Percentiles rank a stretch among this genome's conserved stretches.
Conservation (phyloP, 2,797 vertebrate species). For the Psittacula echo region DNA sequence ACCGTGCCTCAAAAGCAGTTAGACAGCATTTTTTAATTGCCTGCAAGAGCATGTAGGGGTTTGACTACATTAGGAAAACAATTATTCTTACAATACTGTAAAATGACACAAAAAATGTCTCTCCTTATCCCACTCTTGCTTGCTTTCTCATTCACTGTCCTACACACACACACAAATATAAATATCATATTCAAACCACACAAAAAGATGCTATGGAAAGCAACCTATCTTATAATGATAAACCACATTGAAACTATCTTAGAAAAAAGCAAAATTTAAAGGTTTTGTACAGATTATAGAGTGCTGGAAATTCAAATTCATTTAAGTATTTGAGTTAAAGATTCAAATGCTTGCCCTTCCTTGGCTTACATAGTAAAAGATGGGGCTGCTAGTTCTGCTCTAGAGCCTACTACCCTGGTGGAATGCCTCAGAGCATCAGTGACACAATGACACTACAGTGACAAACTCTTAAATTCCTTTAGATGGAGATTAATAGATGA, state of each 20-base stretch:
- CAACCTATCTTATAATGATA: not conserved
- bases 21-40: slow-evolving; percentile 16
- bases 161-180: not conserved
- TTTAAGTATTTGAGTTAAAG: not conserved
- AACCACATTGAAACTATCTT: not conserved
- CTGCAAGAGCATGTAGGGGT: not conserved
- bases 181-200: not conserved
- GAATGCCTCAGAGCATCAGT: not conserved
- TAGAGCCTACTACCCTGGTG: not conserved
- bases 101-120: not conserved
- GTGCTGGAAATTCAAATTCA: not conserved
- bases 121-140: not conserved
- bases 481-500: not conserved
- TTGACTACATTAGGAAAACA: not conserved
- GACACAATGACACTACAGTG: not conserved
- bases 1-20: not conserved
- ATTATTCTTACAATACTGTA: not conserved
- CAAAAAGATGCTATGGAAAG: not conserved
- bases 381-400: not conserved
- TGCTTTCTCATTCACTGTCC: not conserved
- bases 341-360: not conserved
- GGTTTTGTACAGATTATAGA: not conserved
- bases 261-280: not conserved
- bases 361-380: not conserved
- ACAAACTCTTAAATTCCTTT: not conserved